Conservation (phyloP, 1,140 invertebrate genomes). For the Cylas formicarius region DNA sequence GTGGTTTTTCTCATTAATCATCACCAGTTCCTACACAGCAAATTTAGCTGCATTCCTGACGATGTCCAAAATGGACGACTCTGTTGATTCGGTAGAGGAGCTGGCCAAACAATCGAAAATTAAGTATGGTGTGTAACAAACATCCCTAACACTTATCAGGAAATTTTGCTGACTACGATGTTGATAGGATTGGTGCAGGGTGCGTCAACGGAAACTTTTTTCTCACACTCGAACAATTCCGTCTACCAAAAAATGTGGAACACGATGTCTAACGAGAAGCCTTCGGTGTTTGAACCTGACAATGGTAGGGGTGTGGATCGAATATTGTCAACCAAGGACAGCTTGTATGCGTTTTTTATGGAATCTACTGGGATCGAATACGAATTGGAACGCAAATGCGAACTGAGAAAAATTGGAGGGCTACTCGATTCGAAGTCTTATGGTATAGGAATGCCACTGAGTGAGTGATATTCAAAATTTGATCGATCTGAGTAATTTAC, state of each 20-base stretch:
- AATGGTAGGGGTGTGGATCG: slow-evolving; percentile 82
- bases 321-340: slow-evolving; percentile 60
- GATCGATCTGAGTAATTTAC: not conserved
- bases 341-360: slow-evolving; percentile 75
- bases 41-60: slow-evolving; percentile 94
- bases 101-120: slow-evolving; percentile 89
- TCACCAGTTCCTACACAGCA: slow-evolving; percentile 93
- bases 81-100: slow-evolving; percentile 70
- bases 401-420: slow-evolving; percentile 68
- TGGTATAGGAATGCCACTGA: slow-evolving; percentile 67
- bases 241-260: slow-evolving; percentile 63
- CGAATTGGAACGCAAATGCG: slow-evolving; percentile 66
- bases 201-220: slow-evolving; percentile 72
- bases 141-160: not conserved
- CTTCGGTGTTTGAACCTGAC: slow-evolving; percentile 71
- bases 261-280: slow-evolving; percentile 71
- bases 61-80: slow-evolving; percentile 69
- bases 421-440: slow-evolving; percentile 76
- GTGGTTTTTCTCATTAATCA: slow-evolving; percentile 95
- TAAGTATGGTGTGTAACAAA: slow-evolving; percentile 45
- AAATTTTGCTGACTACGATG: no score
- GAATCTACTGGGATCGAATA: slow-evolving; percentile 79
- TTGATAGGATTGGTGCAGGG: slow-evolving; percentile 45
- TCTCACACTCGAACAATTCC: slow-evolving; percentile 60
- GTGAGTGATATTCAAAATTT: slow-evolving; percentile 44